These are phyloP conservation scores for Sandelia bainsii DNA, from an alignment of 2,797 vertebrate genomes.

Conservation along the genomic window DNA sequence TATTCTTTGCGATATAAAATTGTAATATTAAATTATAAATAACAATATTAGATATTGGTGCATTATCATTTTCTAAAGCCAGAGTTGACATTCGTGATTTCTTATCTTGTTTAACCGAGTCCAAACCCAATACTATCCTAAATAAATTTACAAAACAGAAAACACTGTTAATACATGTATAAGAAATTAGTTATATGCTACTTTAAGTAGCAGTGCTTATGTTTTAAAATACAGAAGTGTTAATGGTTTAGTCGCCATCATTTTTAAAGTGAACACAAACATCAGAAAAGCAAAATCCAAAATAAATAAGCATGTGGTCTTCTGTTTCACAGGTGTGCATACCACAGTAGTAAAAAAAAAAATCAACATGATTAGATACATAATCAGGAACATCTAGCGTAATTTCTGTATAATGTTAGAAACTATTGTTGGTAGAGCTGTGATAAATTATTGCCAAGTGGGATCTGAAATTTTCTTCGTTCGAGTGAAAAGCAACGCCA, in stretches of 20 bases:
- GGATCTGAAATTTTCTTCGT: slow-evolving; percentile 72
- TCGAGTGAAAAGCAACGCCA: slow-evolving; percentile 69
- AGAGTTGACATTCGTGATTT: background rate
- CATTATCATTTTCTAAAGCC: background rate
- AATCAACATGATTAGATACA: slow-evolving; percentile 43
- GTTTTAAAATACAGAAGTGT: background rate
- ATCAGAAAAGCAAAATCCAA: slow-evolving; percentile 6
- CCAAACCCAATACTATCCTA: background rate
- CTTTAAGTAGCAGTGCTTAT: background rate
- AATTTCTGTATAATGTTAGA: slow-evolving; percentile 54
- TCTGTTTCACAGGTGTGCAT: slow-evolving; percentile 21
- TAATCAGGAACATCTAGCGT: slow-evolving; percentile 60
- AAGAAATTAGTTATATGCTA: background rate
- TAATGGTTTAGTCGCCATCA: background rate
- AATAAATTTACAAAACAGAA: background rate
- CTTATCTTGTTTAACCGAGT: background rate
- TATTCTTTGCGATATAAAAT: background rate
- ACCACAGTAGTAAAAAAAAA: slow-evolving; percentile 18
- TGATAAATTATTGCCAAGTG: slow-evolving; percentile 71
- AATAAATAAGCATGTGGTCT: slow-evolving; percentile 8
- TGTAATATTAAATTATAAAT: background rate
- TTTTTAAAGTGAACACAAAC: slow-evolving; percentile 18
- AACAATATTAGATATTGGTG: too few relatives aligned
- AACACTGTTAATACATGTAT: background rate
- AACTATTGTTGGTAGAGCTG: slow-evolving; percentile 63